Conservation (phyloP, 2,888 invertebrate species). For the Lottia gigantea region DNA sequence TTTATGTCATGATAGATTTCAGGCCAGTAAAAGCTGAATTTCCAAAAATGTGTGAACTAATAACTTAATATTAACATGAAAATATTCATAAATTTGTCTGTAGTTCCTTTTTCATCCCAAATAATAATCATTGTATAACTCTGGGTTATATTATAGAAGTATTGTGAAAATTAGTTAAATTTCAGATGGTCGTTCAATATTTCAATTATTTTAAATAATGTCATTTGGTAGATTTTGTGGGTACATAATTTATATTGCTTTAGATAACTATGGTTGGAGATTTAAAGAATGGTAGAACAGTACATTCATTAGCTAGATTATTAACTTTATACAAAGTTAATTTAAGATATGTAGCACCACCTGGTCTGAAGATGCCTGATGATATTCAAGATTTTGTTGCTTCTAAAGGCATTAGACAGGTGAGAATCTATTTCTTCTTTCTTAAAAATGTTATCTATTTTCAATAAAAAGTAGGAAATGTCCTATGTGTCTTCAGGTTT, state of each 20-base stretch:
- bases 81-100: too few species aligned
- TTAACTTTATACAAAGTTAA: slow-evolving; percentile 94
- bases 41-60: too few species aligned
- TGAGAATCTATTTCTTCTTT: slow-evolving; percentile 32
- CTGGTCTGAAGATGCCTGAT: slow-evolving; percentile 89
- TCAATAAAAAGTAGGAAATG: too few species aligned
- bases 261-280: slow-evolving; percentile 97
- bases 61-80: too few species aligned
- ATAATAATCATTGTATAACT: background rate
- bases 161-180: slow-evolving; percentile 8
- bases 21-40: too few species aligned
- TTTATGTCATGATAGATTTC: too few species aligned
- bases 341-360: slow-evolving; percentile 90
- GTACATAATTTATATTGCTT: slow-evolving; percentile 9
- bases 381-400: slow-evolving; percentile 83
- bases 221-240: background rate
- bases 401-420: slow-evolving; percentile 83
- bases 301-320: slow-evolving; percentile 94
- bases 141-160: background rate
- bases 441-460: too few species aligned
- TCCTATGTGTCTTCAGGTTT: too few species aligned
- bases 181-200: too few species aligned
- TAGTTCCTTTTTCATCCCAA: too few species aligned
- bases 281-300: slow-evolving; percentile 96
- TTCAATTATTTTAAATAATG: too few species aligned